Evolutionary conservation across 2,888 invertebrate species (phyloP).

Genomic region (Zygogramma bicolorata): DNA sequence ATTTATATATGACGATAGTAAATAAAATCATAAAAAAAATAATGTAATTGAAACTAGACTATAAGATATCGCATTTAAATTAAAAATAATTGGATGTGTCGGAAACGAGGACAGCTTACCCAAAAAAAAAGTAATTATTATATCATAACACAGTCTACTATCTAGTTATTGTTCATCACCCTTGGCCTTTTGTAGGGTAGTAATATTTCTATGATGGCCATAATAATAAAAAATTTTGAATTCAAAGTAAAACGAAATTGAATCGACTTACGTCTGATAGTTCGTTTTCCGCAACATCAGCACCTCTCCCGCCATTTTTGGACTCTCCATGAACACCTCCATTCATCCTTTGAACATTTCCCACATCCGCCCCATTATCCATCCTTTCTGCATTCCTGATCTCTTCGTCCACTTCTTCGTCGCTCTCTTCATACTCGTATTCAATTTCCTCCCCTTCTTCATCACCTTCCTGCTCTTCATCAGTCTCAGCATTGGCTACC

Average conservation of each 20-base stretch:
- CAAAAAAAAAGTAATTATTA: background rate
- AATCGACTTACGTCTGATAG: conserved; percentile 15
- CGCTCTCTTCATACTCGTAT: conserved; percentile 25
- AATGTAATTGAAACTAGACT: conserved; percentile 24
- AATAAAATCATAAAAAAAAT: conserved; percentile 33
- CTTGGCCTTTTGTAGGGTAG: background rate
- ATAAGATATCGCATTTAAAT: conserved; percentile 27
- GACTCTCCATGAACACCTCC: background rate
- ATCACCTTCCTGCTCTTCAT: conserved; percentile 12
- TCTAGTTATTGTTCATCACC: background rate
- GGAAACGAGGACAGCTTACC: conserved; percentile 1
- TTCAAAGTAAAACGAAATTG: background rate
- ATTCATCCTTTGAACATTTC: background rate
- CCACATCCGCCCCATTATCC: background rate
- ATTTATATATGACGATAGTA: conserved; percentile 18
- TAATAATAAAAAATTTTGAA: background rate
- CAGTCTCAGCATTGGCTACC: background rate
- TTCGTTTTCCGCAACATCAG: conserved; percentile 8
- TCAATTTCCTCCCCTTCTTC: conserved; percentile 23
- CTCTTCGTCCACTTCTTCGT: conserved; percentile 24
- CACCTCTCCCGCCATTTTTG: background rate
- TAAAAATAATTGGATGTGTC: conserved; percentile 17
- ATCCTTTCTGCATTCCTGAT: conserved; percentile 8
- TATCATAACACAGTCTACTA: background rate
- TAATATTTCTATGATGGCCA: background rate